phyloP scores from a whole-genome alignment of 2,797 vertebrate species.

The Melanogrammus aeglefinus region DNA sequence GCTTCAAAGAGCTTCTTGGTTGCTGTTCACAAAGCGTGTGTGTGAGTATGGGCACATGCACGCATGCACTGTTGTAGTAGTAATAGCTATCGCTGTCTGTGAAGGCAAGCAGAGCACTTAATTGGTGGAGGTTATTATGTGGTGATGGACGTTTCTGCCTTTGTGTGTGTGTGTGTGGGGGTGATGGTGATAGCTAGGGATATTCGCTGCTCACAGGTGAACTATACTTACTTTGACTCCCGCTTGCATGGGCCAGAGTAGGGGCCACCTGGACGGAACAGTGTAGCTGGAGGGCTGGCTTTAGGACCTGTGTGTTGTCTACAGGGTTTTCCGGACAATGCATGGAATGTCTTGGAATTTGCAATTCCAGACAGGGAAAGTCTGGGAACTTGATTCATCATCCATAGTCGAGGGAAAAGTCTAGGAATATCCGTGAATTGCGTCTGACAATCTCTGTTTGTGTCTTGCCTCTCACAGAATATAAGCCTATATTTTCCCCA shows the following conservation, averaged over 20 bases:
- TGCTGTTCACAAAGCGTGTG: not conserved
- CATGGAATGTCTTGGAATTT: not conserved
- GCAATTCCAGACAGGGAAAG: not conserved
- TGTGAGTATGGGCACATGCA: slow-evolving; percentile 1
- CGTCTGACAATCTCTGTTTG: not conserved
- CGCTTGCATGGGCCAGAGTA: no score
- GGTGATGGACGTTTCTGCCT: not conserved
- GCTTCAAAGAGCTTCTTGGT: not conserved
- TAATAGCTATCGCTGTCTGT: not conserved
- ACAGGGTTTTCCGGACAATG: not conserved
- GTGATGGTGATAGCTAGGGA: not conserved
- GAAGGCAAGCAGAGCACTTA: not conserved
- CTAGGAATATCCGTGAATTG: not conserved
- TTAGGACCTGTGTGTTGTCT: not conserved
- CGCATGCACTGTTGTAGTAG: slow-evolving; percentile 7
- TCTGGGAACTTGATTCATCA: not conserved
- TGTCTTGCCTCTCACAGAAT: not conserved
- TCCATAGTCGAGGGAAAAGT: not conserved
- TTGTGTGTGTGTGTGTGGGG: not conserved
- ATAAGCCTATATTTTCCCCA: not conserved
- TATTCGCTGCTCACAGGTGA: not conserved
- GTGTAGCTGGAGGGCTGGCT: not conserved
- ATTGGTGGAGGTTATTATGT: not conserved
- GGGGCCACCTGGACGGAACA: not conserved
- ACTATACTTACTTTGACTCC: not conserved